Conservation (phyloP, 92 coral and sea anemone species). For the Diadumene lineata region DNA sequence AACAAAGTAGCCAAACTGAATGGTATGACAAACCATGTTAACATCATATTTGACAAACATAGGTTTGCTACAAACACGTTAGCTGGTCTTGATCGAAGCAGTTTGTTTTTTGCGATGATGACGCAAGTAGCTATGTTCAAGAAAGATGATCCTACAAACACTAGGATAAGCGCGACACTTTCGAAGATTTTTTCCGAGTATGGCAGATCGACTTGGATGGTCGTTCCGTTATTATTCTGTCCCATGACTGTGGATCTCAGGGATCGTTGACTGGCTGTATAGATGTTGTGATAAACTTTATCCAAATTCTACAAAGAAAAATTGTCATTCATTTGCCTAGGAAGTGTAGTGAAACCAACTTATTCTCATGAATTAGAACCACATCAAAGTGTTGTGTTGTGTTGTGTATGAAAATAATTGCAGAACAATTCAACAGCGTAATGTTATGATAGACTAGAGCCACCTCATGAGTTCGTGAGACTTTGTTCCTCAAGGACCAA, state of each 20-base stretch:
- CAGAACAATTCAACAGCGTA: too few relatives aligned
- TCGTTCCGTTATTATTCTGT: background rate
- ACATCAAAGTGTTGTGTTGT: too few relatives aligned
- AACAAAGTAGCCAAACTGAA: conserved; percentile 69
- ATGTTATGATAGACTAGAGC: too few relatives aligned
- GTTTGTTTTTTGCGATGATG: conserved; percentile 57
- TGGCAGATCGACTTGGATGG: conserved; percentile 7
- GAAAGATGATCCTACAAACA: conserved; percentile 52
- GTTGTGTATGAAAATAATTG: too few relatives aligned
- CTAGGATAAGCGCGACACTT: conserved; percentile 49
- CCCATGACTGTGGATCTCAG: background rate
- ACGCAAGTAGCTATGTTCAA: conserved; percentile 59
- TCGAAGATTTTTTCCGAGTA: conserved; percentile 31
- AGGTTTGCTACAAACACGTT: conserved; percentile 73
- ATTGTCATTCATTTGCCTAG: too few relatives aligned
- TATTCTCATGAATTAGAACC: too few relatives aligned
- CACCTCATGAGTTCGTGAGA: too few relatives aligned
- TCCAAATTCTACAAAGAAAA: too few relatives aligned
- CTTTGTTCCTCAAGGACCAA: too few relatives aligned
- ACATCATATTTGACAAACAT: conserved; percentile 60
- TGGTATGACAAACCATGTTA: conserved; percentile 75
- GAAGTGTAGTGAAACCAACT: too few relatives aligned
- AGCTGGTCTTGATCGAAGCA: conserved; percentile 56
- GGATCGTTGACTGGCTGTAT: too few relatives aligned
- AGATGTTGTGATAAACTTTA: too few relatives aligned